Evolutionary conservation across 2,113 vertebrate genomes (phyloP).

Genomic region (Sciurus niger): DNA sequence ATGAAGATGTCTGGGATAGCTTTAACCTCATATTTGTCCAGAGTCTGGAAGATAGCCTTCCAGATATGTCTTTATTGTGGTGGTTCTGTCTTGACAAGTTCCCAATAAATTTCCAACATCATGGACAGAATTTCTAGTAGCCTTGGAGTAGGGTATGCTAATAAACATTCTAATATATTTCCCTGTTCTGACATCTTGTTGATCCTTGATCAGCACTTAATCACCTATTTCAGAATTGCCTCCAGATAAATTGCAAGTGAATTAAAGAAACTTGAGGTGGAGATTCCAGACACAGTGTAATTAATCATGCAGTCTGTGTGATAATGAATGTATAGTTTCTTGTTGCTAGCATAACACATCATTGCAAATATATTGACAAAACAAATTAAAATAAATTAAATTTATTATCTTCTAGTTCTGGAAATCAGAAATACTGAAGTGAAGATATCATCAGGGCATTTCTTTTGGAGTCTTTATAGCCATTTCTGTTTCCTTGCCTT

Average conservation of each 20-base stretch:
- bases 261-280: background rate
- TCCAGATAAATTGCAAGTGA: background rate
- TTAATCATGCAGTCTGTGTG: background rate
- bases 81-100: background rate
- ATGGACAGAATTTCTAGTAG: background rate
- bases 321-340: background rate
- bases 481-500: background rate
- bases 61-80: background rate
- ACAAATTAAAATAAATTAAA: too few species aligned
- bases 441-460: background rate
- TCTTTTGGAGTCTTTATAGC: background rate
- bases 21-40: constrained; percentile 8
- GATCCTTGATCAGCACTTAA: background rate
- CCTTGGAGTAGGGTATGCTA: background rate
- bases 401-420: background rate
- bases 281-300: background rate
- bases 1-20: background rate
- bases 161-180: background rate
- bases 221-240: background rate
- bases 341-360: background rate
- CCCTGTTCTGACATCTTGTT: background rate
- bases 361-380: background rate
- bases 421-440: background rate
- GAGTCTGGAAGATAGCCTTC: background rate
- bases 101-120: background rate